phyloP scores from a whole-genome alignment of 2,113 vertebrate species.

The Reinhardtius hippoglossoides region DNA sequence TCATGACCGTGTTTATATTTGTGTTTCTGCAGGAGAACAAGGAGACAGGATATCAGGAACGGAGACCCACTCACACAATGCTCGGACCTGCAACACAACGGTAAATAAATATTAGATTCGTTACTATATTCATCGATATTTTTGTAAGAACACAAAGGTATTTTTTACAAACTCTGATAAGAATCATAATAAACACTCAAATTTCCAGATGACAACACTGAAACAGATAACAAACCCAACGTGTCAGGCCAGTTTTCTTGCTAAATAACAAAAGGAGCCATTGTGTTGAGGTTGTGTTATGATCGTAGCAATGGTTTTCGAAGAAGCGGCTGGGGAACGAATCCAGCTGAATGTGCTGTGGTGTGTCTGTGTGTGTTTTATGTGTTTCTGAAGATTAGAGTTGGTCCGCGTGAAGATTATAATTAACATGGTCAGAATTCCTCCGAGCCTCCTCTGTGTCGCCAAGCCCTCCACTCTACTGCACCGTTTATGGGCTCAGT shows the following conservation, averaged over 20 bases:
- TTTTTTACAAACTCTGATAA: background rate
- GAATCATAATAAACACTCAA: background rate
- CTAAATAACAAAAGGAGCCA: background rate
- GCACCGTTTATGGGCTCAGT: conserved; percentile 22
- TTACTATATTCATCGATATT: background rate
- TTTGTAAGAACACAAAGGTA: background rate
- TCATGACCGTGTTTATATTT: conserved; percentile 46
- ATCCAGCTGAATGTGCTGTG: conserved; percentile 30
- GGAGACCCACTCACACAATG: conserved; percentile 97
- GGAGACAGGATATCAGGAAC: conserved; percentile 96
- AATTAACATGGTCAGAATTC: conserved; percentile 72
- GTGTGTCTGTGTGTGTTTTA: conserved; percentile 34
- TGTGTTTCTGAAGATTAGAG: conserved; percentile 61
- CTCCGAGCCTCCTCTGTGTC: conserved; percentile 48
- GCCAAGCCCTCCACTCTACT: conserved; percentile 24
- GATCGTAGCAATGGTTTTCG: background rate
- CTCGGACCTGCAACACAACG: conserved; percentile 93
- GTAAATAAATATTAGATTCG: conserved; percentile 72
- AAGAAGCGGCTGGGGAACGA: background rate
- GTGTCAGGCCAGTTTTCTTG: background rate
- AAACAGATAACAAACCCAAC: background rate
- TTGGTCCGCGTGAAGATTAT: conserved; percentile 51
- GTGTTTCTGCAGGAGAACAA: conserved; percentile 88
- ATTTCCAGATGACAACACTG: background rate
- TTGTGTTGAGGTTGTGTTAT: conserved; percentile 9